Conservation (phyloP, 2,797 vertebrate species). For the Clarias laeviceps region DNA sequence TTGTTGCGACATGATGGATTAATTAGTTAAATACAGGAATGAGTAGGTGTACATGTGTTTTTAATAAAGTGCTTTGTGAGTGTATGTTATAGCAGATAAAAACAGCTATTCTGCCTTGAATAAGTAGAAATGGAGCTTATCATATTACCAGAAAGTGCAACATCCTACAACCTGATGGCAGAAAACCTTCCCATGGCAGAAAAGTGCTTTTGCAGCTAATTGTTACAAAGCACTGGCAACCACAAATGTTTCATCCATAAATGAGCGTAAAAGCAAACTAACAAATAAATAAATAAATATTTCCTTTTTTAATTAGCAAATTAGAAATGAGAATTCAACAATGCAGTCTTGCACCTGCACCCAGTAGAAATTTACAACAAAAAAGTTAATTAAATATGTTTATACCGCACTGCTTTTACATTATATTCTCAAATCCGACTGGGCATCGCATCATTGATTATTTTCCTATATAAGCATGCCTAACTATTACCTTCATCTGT, state of each 20-base stretch:
- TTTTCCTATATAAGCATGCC: neutral
- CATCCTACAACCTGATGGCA: neutral
- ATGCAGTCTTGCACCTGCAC: neutral
- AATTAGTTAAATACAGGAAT: neutral
- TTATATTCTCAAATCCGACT: neutral
- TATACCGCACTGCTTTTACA: neutral
- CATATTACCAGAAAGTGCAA: neutral
- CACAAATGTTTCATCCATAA: neutral
- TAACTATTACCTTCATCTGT: neutral
- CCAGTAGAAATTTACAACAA: neutral
- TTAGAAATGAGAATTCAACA: neutral
- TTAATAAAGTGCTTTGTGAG: neutral
- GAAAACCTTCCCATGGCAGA: neutral
- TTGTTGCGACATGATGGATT: neutral
- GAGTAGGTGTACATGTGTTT: neutral
- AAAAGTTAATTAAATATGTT: neutral
- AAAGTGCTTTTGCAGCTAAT: neutral
- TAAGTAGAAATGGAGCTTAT: neutral
- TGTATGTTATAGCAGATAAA: neutral
- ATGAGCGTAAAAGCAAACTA: neutral
- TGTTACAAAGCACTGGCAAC: neutral
- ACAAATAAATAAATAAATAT: too few relatives aligned
- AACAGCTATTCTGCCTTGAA: neutral
- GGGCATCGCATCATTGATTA: neutral
- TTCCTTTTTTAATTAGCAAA: neutral